Conservation (phyloP, 2,113 vertebrate genomes). For the Sarotherodon lohbergeri region DNA sequence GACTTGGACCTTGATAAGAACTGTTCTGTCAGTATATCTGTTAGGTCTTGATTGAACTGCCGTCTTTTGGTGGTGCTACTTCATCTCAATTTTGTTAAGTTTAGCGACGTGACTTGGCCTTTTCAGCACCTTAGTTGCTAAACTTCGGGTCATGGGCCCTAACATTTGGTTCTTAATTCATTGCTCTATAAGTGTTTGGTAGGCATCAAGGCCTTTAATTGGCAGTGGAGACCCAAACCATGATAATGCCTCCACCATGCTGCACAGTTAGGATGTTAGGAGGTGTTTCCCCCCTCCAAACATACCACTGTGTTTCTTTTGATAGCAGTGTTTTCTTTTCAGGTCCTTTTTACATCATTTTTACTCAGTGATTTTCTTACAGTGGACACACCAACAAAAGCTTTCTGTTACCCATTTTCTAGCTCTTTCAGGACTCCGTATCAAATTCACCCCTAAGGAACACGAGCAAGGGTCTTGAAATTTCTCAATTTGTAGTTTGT, state of each 20-base stretch:
- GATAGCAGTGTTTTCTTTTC: accelerated
- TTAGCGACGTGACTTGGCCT: not conserved
- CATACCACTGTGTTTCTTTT: not conserved
- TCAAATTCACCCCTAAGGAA: not conserved
- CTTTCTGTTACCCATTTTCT: not conserved
- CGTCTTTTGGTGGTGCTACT: not conserved
- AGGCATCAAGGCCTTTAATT: not conserved
- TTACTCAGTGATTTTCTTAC: not conserved
- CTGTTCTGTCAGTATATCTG: not conserved
- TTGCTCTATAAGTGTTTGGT: not conserved
- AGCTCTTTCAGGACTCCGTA: not conserved
- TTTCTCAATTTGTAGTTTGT: not conserved
- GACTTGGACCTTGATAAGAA: not conserved
- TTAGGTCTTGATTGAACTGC: not conserved
- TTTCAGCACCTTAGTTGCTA: not conserved
- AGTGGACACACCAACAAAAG: not conserved
- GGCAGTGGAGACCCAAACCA: not conserved
- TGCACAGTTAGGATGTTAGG: not conserved
- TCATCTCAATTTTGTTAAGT: not conserved
- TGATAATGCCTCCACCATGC: not conserved
- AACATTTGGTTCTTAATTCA: not conserved
- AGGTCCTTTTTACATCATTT: not conserved
- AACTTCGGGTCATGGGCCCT: not conserved
- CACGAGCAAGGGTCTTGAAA: not conserved
- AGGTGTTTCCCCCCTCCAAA: not conserved